Conservation (phyloP, 2,888 invertebrate genomes). For the Cephus rjabovi region DNA sequence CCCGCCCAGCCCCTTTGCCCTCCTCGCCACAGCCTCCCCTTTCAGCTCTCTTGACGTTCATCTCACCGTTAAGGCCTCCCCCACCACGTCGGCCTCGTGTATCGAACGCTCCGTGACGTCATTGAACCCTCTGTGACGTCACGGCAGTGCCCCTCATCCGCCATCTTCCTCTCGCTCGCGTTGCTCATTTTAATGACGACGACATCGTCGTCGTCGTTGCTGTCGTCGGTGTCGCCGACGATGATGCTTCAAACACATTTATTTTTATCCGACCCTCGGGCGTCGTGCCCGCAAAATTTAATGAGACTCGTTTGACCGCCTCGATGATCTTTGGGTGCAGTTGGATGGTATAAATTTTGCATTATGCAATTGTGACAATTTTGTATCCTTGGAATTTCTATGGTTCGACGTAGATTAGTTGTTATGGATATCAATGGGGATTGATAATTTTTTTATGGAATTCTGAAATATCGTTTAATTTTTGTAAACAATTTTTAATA, state of each 20-base stretch:
- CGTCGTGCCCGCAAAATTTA: not conserved
- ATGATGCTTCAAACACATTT: not conserved
- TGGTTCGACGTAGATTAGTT: not conserved
- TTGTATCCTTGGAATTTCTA: not conserved
- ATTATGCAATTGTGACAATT: not conserved
- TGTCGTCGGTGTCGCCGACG: not conserved
- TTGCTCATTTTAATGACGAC: constrained; percentile 8
- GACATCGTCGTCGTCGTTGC: not conserved
- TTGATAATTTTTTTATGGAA: not conserved
- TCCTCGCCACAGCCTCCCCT: constrained; percentile 10
- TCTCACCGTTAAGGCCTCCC: constrained; percentile 15
- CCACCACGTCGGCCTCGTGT: constrained; percentile 34
- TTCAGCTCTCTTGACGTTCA: constrained; percentile 13
- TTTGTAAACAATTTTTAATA: not conserved
- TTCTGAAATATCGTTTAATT: too few species aligned
- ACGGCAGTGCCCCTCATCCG: constrained; percentile 43
- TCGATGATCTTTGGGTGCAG: not conserved
- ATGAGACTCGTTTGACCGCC: not conserved
- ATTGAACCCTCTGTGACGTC: constrained; percentile 59
- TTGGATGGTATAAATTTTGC: not conserved
- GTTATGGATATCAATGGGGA: not conserved
- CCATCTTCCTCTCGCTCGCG: not conserved
- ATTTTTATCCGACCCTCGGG: not conserved
- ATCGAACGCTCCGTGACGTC: constrained; percentile 62
- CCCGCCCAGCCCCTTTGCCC: constrained; percentile 8